phyloP scores from a whole-genome alignment of 2,113 vertebrate genomes.

The Hippotragus niger region DNA sequence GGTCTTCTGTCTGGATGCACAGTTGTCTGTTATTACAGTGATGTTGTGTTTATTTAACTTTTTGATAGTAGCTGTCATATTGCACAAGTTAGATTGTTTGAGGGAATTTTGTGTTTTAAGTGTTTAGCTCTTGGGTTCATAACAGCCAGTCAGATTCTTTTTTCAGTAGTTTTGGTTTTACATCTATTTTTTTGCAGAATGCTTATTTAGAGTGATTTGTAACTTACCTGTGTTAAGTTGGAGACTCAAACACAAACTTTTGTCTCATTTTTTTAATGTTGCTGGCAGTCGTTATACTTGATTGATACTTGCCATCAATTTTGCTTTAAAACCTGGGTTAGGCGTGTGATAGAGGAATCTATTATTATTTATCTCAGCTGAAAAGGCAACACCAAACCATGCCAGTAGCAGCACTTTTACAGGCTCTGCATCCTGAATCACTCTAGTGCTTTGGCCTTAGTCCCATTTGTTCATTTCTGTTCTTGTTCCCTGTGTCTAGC shows the following conservation, averaged over 20 bases:
- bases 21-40: background rate
- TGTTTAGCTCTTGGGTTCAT: background rate
- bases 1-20: background rate
- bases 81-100: background rate
- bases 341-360: background rate
- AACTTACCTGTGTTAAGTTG: background rate
- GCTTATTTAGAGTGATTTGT: background rate
- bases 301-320: background rate
- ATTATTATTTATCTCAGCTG: background rate
- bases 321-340: background rate
- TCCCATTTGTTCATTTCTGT: background rate
- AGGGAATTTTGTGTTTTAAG: constrained; percentile 30
- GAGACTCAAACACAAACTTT: background rate
- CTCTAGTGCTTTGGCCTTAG: background rate
- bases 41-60: background rate
- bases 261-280: background rate
- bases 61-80: background rate
- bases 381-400: background rate
- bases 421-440: background rate
- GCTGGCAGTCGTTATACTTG: background rate
- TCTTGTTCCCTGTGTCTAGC: background rate
- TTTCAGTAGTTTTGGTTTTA: background rate
- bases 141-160: background rate
- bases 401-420: background rate
- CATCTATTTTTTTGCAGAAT: background rate